Evolutionary conservation across 2,113 vertebrate genomes (phyloP), one percentile per base, ranked within the genome.

Genomic region (Lethenteron reissneri): DNA sequence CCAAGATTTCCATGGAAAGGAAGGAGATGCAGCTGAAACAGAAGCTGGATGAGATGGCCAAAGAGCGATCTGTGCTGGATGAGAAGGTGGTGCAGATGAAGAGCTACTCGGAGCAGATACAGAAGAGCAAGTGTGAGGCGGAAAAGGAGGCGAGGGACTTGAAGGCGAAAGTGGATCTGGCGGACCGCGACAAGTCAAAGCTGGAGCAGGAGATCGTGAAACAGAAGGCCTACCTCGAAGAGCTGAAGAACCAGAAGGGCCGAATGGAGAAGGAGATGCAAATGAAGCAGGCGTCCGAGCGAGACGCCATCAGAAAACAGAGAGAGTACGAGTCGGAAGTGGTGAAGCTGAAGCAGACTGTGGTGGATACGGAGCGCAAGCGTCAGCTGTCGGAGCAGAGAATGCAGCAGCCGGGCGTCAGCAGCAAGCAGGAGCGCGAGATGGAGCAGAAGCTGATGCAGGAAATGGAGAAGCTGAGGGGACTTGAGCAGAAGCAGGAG

Each of bases 61-160:
- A 10, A 8, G 64, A 68, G 25, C n/a, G 25, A 25, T 10, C n/a
- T 68, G 9, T 68, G 25, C 25, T 68, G n/a, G n/a, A 68, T n/a
- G 64, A 68, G 64, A 68, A 68, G 64, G 64, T 68, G 25, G 25
- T 17, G n/a, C 25, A 10, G 64, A 68, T 68, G 64, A 68, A n/a
- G n/a, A 17, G n/a, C n/a, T 25, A 68, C 25, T 68, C 25, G 11
- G 25, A n/a, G n/a, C 64, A 68, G 25, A 68, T 68, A n/a, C n/a
- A 68, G 25, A 25, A 68, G 64, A 25, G 25, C n/a, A 68, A 68
- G 25, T 68, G n/a, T 9, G 25, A 68, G 25, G 10, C 64, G 3
- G 64, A 68, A 11, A 11, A 68, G 25, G 64, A 68, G n/a, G 64
- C 64, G n/a, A 68, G 64, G 25, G 2, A 68, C 25, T 68, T 68